Evolutionary conservation across 2,888 invertebrate species (phyloP).

Genomic region (Adineta ricciae): DNA sequence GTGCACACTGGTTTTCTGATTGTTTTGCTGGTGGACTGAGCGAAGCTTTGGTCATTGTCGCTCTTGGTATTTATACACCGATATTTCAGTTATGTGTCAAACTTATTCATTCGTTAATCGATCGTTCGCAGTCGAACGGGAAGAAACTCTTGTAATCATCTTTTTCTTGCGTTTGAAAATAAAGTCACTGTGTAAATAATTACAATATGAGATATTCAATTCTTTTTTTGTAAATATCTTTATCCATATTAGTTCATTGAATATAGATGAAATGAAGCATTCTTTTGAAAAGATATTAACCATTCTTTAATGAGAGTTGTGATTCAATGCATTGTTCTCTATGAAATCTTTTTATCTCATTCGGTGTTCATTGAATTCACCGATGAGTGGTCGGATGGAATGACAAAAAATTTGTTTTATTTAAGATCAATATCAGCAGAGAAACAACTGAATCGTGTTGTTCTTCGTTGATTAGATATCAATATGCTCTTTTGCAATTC

Average conservation of each 20-base stretch:
- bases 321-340: not conserved
- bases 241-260: no score
- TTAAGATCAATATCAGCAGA: not conserved
- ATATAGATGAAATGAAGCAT: no score
- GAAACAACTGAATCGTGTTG: not conserved
- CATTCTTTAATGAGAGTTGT: not conserved
- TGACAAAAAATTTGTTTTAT: not conserved
- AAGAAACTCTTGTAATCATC: not conserved
- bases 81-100: not conserved
- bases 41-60: not conserved
- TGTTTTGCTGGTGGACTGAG: not conserved
- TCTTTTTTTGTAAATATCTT: no score
- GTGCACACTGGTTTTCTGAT: not conserved
- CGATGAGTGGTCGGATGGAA: not conserved
- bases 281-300: no score
- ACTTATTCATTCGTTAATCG: not conserved
- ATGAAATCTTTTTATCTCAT: not conserved
- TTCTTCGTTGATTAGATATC: not conserved
- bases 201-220: no score
- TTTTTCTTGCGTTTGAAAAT: no score
- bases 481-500: slow-evolving; percentile 21
- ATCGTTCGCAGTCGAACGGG: no score
- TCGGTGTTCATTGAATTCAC: not conserved
- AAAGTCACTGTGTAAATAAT: no score
- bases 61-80: not conserved